Conservation (phyloP, 2,888 invertebrate genomes). For the Allolobophora icterica region DNA sequence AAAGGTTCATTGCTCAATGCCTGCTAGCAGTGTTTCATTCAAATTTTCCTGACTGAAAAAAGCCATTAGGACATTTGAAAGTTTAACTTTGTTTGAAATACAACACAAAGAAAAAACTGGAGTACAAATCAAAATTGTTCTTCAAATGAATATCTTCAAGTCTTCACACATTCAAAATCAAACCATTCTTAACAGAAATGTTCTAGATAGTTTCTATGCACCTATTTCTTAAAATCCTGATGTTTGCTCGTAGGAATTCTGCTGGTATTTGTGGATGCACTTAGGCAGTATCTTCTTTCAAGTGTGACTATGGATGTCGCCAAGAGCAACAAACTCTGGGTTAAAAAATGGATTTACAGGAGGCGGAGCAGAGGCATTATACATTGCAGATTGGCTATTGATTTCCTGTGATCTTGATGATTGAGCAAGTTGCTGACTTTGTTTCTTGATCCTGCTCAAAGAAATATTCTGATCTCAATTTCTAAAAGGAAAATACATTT, state of each 20-base stretch:
- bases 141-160: neutral
- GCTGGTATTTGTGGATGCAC: neutral
- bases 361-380: constrained; percentile 6
- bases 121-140: neutral
- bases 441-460: constrained; percentile 11
- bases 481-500: neutral
- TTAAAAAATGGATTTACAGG: neutral
- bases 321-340: neutral
- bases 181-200: neutral
- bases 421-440: neutral
- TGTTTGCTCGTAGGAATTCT: neutral
- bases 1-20: too few species aligned
- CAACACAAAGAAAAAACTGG: neutral
- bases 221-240: neutral
- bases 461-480: neutral
- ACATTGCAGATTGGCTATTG: neutral
- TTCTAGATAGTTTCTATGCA: neutral
- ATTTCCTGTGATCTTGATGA: neutral
- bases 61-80: neutral
- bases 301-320: neutral
- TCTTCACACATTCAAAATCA: neutral
- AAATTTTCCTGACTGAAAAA: neutral
- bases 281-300: neutral
- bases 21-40: neutral
- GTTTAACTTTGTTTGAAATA: neutral